These are phyloP conservation scores for Chrysopa pallens DNA, from an alignment of 1,140 invertebrate species.

Conservation along the genomic window DNA sequence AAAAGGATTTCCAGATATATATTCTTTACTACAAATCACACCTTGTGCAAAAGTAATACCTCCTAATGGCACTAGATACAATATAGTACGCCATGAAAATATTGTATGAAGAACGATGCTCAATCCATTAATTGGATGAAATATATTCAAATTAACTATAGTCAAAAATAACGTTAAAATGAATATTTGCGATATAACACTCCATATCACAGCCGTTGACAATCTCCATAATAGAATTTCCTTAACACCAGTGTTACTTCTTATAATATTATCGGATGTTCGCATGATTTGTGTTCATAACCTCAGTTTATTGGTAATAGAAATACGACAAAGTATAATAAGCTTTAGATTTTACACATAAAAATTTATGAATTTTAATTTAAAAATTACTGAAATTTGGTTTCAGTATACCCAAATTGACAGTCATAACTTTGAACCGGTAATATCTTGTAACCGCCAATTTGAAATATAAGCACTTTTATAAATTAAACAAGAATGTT, in stretches of 20 bases:
- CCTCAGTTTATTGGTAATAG: no score
- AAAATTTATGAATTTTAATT: no score
- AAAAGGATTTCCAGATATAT: slow-evolving; percentile 28
- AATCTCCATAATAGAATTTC: slow-evolving; percentile 26
- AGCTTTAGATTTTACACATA: no score
- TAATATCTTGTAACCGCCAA: no score
- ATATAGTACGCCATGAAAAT: slow-evolving; percentile 31
- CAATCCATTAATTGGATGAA: slow-evolving; percentile 31
- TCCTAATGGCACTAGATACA: slow-evolving; percentile 30
- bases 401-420: no score
- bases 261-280: background rate
- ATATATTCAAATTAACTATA: slow-evolving; percentile 28
- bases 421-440: no score
- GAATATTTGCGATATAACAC: slow-evolving; percentile 27
- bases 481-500: no score
- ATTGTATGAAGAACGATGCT: slow-evolving; percentile 24
- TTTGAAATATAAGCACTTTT: no score
- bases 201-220: slow-evolving; percentile 25
- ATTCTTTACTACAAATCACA: slow-evolving; percentile 36
- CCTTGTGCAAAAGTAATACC: slow-evolving; percentile 32
- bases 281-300: no score
- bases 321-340: no score
- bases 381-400: no score
- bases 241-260: slow-evolving; percentile 14
- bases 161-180: slow-evolving; percentile 31